phyloP scores from a whole-genome alignment of 2,797 vertebrate species.

The Lithobates sylvaticus region DNA sequence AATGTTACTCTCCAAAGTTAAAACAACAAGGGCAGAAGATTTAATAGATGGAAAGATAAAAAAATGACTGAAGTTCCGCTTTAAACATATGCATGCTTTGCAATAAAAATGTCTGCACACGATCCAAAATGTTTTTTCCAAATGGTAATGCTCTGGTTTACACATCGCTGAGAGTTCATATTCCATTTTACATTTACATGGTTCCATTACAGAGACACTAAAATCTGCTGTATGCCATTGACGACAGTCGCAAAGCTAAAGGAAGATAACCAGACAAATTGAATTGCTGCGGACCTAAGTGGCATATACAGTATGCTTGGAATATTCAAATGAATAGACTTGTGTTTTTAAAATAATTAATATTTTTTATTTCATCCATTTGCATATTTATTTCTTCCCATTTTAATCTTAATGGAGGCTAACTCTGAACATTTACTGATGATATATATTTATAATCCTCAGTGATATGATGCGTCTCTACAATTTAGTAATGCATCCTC shows the following conservation, averaged over 20 bases:
- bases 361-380: constrained; percentile 44
- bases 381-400: constrained; percentile 44
- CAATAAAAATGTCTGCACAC: no score
- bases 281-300: constrained; percentile 7
- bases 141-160: no score
- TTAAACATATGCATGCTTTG: no score
- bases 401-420: constrained; percentile 49
- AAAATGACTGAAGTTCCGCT: no score
- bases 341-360: constrained; percentile 58
- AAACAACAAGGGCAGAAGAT: no score
- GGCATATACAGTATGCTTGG: not conserved
- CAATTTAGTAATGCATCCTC: constrained; percentile 52
- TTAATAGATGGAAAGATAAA: no score
- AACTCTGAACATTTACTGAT: constrained; percentile 18
- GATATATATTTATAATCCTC: constrained; percentile 48
- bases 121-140: no score
- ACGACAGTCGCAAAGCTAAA: not conserved
- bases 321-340: constrained; percentile 30
- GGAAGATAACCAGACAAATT: not conserved
- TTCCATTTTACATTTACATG: no score
- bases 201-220: no score
- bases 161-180: no score
- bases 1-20: no score
- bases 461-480: constrained; percentile 46
- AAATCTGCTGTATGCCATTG: not conserved